Percentiles rank a stretch among this genome's conserved stretches.
These are phyloP conservation scores for Nasua narica DNA, from an alignment of 2,797 vertebrate species.

Conservation along the genomic window DNA sequence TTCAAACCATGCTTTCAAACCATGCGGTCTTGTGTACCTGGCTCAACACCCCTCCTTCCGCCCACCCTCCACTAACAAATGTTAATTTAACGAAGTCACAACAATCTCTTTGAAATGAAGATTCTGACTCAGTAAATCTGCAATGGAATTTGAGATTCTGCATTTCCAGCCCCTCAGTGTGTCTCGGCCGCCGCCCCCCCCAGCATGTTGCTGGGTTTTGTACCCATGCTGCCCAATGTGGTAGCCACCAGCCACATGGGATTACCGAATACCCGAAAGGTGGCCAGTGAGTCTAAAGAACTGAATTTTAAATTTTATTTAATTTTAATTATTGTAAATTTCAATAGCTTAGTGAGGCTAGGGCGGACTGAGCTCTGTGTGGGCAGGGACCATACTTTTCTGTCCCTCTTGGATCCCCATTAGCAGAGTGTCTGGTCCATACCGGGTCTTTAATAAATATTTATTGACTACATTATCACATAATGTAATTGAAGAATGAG, in stretches of 20 bases:
- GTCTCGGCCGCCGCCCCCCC: too few species aligned
- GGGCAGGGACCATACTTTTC: background rate
- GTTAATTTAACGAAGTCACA: background rate
- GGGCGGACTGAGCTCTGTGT: background rate
- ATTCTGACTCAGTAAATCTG: background rate
- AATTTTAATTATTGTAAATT: background rate
- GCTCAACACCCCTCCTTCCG: background rate
- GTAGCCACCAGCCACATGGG: background rate
- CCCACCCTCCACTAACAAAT: background rate
- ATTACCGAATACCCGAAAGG: background rate
- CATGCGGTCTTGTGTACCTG: fast-evolving
- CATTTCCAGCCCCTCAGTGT: background rate
- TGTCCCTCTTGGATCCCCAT: background rate
- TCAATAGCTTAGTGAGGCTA: background rate
- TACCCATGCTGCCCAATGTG: fast-evolving
- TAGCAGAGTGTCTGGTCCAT: background rate
- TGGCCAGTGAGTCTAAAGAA: background rate
- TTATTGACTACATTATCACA: background rate
- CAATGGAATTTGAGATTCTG: background rate
- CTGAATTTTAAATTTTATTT: background rate
- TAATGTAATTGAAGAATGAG: background rate
- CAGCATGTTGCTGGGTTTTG: too few species aligned
- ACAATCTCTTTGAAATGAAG: background rate
- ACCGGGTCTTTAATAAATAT: background rate
- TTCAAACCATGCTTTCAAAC: background rate